Base-by-base conservation (phyloP, 2,888 invertebrate species). In the Dioctria rufipes region DNA sequence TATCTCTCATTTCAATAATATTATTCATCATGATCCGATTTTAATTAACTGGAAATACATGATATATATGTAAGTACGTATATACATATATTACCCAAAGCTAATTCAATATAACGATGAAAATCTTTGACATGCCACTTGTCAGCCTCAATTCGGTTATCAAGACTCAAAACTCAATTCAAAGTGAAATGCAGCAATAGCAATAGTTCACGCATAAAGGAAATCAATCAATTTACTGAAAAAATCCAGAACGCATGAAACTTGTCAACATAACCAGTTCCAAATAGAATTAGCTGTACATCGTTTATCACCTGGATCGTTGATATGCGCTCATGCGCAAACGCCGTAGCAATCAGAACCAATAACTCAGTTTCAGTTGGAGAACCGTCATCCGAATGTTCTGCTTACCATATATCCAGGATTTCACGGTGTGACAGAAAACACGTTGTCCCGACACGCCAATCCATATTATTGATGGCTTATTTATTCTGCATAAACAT, bases 401-500 rank as follows among this genome's bases (percentile, higher is more conserved):
- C 42, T 81, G 66, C 60, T 54, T 42, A 51, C 78, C 80, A 80
- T 80, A 82, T 80, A 82, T 82, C 80, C 80, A 82, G 82, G 42
- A 82, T 84, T 83, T 84, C 83, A 83, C 81, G 83, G 83, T 82
- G 83, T 84, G 84, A 84, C 84, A 84, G 84, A 84, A 84, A 84
- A 84, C 84, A 84, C 82, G 84, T 84, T 84, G 84, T 84, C 84
- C 84, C 83, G 84, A 84, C 84, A 84, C 83, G 84, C 84, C 84
- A 84, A 84, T 84, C 83, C 82, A 79, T 80, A 82, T 84, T 84
- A 84, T 84, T 84, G 84, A 84, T 84, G 83, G 84, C 84, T 84
- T 84, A 84, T 84, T 84, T 84, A 84, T 84, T 84, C 83, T 84
- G 84, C 84, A 84, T 83, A 84, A 84, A 84, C 84, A 84, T 83